Percentiles rank a stretch among this genome's conserved stretches.
Conservation (phyloP, 2,888 invertebrate species). For the Cerastoderma edule region DNA sequence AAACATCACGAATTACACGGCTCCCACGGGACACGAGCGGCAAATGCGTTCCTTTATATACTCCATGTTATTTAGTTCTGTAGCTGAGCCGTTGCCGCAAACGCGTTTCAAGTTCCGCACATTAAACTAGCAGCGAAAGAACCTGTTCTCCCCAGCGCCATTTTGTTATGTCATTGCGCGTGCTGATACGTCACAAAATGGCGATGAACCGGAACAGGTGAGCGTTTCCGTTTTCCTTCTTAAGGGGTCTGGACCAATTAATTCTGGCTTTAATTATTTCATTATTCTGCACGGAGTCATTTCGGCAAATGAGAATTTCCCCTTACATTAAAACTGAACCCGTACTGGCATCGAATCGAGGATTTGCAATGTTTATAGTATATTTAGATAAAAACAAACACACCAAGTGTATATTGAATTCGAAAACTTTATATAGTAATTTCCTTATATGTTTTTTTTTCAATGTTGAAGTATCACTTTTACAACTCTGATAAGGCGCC, state of each 20-base stretch:
- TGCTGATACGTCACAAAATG: constrained; percentile 51
- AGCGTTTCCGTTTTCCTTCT: not conserved
- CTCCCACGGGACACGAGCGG: constrained; percentile 24
- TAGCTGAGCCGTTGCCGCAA: constrained; percentile 30
- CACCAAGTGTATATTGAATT: no score
- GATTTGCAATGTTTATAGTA: no score
- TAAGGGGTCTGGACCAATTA: no score
- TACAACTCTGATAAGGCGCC: no score
- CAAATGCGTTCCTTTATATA: constrained; percentile 24
- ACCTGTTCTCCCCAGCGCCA: constrained; percentile 46
- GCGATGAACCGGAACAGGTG: constrained; percentile 36
- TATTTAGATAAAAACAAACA: no score
- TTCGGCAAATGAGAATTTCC: no score
- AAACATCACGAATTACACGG: constrained; percentile 1
- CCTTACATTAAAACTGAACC: no score
- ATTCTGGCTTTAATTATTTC: constrained; percentile 3
- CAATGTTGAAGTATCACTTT: no score
- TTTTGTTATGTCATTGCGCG: constrained; percentile 52
- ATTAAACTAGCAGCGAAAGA: constrained; percentile 27
- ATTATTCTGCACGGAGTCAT: constrained; percentile 7
- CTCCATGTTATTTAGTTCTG: constrained; percentile 34
- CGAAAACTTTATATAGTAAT: no score
- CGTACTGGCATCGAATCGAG: no score
- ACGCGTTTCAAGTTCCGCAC: constrained; percentile 40
- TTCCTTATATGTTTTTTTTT: no score